phyloP scores from a whole-genome alignment of 2,113 vertebrate species.

The Pachyramphus minor region DNA sequence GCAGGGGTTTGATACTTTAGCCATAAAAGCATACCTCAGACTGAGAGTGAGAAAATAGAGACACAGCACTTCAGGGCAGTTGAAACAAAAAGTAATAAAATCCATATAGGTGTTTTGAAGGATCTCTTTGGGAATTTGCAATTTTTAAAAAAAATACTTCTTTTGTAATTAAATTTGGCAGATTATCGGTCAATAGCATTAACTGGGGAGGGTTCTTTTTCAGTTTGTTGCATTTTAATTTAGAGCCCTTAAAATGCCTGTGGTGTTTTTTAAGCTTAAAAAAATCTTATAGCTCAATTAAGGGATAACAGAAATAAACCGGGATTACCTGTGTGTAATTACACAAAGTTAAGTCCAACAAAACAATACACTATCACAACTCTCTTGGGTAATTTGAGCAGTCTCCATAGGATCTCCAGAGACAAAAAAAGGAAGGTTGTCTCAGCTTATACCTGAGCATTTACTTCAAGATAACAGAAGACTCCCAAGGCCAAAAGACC shows the following conservation, averaged over 20 bases:
- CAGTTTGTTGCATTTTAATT: constrained; percentile 20
- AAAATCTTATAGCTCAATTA: constrained; percentile 43
- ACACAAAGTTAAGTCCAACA: constrained; percentile 25
- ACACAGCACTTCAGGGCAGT: not conserved
- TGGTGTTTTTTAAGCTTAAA: constrained; percentile 43
- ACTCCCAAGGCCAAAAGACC: not conserved
- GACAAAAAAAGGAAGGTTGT: not conserved
- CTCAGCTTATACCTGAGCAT: not conserved
- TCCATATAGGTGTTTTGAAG: not conserved
- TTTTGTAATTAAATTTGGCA: constrained; percentile 6
- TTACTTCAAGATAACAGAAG: not conserved
- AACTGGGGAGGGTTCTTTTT: not conserved
- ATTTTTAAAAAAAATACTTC: not conserved
- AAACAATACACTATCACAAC: constrained; percentile 1
- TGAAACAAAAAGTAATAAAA: not conserved
- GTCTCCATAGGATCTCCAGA: not conserved
- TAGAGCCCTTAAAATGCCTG: not conserved
- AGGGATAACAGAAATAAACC: constrained; percentile 60
- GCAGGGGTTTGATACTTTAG: not conserved
- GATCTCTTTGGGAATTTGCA: constrained; percentile 11
- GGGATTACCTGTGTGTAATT: constrained; percentile 41
- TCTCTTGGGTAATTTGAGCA: not conserved
- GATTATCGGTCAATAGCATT: not conserved
- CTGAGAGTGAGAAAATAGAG: not conserved
- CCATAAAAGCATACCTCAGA: not conserved